Conservation (phyloP, 2,888 invertebrate species). For the Drosophila tripunctata region DNA sequence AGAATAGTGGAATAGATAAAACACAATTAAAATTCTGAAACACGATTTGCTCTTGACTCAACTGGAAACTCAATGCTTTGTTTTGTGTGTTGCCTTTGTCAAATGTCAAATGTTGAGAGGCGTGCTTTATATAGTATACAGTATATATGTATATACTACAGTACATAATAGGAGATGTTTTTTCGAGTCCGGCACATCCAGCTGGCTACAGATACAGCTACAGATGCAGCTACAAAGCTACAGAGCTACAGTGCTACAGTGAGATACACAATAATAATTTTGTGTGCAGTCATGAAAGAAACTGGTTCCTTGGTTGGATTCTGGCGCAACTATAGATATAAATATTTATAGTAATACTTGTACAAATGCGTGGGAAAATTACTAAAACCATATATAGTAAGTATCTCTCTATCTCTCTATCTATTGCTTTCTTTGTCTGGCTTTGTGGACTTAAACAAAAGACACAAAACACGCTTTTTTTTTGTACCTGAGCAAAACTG, state of each 20-base stretch:
- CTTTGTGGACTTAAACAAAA: constrained; percentile 36
- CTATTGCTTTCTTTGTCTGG: neutral
- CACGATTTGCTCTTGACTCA: constrained; percentile 67
- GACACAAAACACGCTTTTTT: constrained; percentile 12
- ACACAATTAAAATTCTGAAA: constrained; percentile 63
- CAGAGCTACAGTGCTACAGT: too few species aligned
- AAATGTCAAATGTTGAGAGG: constrained; percentile 59
- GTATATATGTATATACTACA: neutral
- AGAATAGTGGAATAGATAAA: constrained; percentile 59
- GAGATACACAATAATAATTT: constrained; percentile 40
- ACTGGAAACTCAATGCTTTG: constrained; percentile 21
- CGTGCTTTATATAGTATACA: constrained; percentile 8
- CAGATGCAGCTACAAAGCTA: constrained; percentile 18
- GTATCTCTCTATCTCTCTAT: neutral
- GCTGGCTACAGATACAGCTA: constrained; percentile 5
- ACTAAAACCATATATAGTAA: constrained; percentile 31
- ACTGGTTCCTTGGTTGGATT: constrained; percentile 58
- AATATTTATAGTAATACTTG: constrained; percentile 61
- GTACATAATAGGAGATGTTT: constrained; percentile 27
- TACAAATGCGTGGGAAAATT: constrained; percentile 70
- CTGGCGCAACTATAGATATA: constrained; percentile 49
- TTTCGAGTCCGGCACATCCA: constrained; percentile 52
- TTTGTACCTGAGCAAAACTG: constrained; percentile 37
- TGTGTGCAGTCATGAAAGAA: constrained; percentile 42
- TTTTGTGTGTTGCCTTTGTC: neutral